These are phyloP conservation scores for Pseudomugil tenellus DNA, from an alignment of 2,797 vertebrate genomes.

Conservation along the genomic window DNA sequence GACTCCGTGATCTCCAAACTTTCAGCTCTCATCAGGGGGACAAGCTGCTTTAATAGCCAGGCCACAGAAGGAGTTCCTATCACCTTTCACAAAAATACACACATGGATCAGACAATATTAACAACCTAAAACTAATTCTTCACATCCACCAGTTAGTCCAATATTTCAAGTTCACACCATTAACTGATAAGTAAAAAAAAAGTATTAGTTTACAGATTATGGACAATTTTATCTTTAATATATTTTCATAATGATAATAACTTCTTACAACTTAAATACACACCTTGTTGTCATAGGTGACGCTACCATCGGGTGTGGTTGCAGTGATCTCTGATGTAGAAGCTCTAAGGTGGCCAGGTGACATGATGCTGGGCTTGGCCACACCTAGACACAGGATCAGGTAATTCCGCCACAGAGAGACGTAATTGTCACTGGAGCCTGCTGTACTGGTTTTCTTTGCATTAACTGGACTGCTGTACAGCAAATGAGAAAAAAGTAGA, in stretches of 20 bases:
- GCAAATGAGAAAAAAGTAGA: background rate
- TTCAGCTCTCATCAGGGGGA: constrained; percentile 98
- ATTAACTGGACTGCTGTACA: constrained; percentile 92
- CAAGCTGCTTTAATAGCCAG: constrained; percentile 94
- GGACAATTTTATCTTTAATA: background rate
- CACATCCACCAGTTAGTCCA: background rate
- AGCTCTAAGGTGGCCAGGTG: constrained; percentile 93
- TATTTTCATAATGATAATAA: background rate
- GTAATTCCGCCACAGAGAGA: constrained; percentile 97
- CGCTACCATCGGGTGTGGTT: constrained; percentile 94
- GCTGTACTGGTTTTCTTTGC: constrained; percentile 97
- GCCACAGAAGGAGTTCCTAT: constrained; percentile 97
- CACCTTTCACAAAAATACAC: constrained; percentile 81
- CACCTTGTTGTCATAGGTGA: constrained; percentile 95
- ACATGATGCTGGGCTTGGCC: constrained; percentile 99
- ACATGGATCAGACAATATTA: background rate
- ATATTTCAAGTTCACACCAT: background rate
- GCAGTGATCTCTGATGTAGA: constrained; percentile 98
- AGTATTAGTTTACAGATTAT: background rate
- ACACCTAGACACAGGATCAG: constrained; percentile 98
- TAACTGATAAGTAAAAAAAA: background rate
- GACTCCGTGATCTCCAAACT: constrained; percentile 98
- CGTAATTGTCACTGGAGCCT: constrained; percentile 90
- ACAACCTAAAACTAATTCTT: background rate
- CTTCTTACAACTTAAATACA: background rate